Conservation (phyloP, 2,113 vertebrate species). For the Parotia lawesii region DNA sequence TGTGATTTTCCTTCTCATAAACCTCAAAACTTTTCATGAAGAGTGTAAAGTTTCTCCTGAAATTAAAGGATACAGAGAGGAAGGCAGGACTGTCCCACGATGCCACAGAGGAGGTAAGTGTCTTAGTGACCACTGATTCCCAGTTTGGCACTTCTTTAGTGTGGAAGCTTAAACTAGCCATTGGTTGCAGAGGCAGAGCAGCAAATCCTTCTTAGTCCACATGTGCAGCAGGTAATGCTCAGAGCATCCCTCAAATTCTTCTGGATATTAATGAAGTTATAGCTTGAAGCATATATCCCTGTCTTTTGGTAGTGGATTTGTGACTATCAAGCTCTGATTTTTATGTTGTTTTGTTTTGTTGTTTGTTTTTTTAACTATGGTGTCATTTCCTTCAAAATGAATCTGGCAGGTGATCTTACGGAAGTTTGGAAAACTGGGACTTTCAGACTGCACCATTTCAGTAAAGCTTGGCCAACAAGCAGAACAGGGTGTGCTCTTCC, state of each 20-base stretch:
- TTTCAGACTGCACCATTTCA: neutral
- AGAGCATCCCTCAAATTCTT: neutral
- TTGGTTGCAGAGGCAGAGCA: neutral
- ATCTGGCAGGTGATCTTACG: neutral
- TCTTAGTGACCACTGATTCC: neutral
- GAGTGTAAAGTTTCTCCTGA: neutral
- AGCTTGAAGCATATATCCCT: neutral
- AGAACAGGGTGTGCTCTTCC: neutral
- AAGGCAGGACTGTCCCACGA: neutral
- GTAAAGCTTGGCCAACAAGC: neutral
- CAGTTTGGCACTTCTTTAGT: accelerated
- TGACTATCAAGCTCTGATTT: neutral
- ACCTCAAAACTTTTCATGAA: neutral
- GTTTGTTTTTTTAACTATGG: neutral
- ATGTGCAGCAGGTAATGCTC: neutral
- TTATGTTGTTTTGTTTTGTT: neutral
- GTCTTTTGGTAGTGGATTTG: neutral
- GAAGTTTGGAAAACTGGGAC: neutral
- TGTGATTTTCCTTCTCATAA: neutral
- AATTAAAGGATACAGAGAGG: neutral
- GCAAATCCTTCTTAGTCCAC: neutral
- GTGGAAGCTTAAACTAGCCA: neutral
- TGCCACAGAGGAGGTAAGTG: neutral
- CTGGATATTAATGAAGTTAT: neutral
- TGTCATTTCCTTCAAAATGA: neutral